Percentiles rank a stretch among this genome's conserved stretches.
Conservation (phyloP, 2,888 invertebrate species). For the Listrodromus nycthemerus region DNA sequence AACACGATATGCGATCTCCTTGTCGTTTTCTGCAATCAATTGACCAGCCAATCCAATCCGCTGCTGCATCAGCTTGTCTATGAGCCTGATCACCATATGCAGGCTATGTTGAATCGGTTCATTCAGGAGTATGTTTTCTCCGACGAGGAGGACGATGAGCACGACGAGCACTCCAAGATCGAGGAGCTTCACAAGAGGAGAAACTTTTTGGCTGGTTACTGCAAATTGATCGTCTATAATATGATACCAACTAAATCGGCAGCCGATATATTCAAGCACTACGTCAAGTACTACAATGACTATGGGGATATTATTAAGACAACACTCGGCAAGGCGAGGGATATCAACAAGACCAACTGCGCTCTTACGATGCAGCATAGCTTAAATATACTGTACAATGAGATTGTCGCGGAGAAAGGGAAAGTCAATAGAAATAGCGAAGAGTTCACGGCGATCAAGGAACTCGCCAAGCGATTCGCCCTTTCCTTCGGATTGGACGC, state of each 20-base stretch:
- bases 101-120: conserved; percentile 94
- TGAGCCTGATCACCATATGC: conserved; percentile 92
- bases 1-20: conserved; percentile 97
- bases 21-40: conserved; percentile 95
- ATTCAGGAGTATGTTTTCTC: conserved; percentile 97
- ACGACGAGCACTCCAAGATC: conserved; percentile 97
- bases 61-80: conserved; percentile 89
- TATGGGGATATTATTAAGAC: conserved; percentile 99
- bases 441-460: conserved; percentile 96
- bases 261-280: conserved; percentile 98
- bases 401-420: conserved; percentile 85
- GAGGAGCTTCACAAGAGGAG: conserved; percentile 98
- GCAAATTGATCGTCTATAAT: conserved; percentile 99
- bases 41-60: conserved; percentile 86
- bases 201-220: conserved; percentile 98
- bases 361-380: conserved; percentile 97
- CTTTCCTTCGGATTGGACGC: conserved; percentile 98
- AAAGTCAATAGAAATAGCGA: conserved; percentile 89
- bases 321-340: conserved; percentile 97
- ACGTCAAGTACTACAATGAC: conserved; percentile 99
- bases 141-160: conserved; percentile 95
- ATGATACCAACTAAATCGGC: conserved; percentile 96
- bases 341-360: conserved; percentile 98
- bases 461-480: conserved; percentile 98
- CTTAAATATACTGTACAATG: conserved; percentile 94